Base-by-base conservation (phyloP, 2,797 vertebrate species). In the Triplophysa yarkandensis region DNA sequence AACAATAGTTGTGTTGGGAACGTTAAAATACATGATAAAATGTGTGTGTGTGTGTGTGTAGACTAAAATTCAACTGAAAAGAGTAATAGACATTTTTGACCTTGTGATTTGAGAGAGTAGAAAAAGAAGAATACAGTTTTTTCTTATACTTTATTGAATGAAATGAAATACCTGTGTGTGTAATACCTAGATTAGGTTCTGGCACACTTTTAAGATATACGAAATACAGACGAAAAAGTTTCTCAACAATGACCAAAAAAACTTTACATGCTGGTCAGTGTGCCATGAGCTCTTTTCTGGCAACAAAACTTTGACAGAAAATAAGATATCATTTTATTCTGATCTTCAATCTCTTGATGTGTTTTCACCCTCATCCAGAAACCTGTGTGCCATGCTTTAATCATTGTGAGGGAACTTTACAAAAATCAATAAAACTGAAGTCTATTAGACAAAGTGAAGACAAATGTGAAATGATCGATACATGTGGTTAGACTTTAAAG, bases 161-260 rank as follows among this genome's bases (percentile, higher is more conserved):
- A 11, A 21, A 50, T 2, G 11, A 16, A n/a, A 32, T 8, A 13
- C 13, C 3, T 46, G 43, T 34, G 28, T 52, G 46, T 67, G 46
- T 67, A 55, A 34, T 34, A 68, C 23, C 67, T 43, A 57, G 25
- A 41, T 68, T 28, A 28, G 52, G 25, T 57, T 68, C 23, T 68
- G 67, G 67, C 67, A 68, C 36, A 57, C 16, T 57, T 43, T 30
- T 57, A 10, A 55, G 17, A n/a, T 28, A 11, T 30, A 68, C 65
- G 19, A 36, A 14, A 57, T 30, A 55, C 34, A 69, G 52, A 69
- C 25, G 25, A 43, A 16, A 25, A 54, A 36, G 19, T 39, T 52
- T 52, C 13, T 67, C 28, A 23, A 25, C 9, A 67, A 52, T 27
- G 6, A 23, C 10, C 11, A 39, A n/a, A 36, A 36, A 8, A 36